phyloP scores from a whole-genome alignment of 2,113 vertebrate species.

The Neogobius melanostomus region DNA sequence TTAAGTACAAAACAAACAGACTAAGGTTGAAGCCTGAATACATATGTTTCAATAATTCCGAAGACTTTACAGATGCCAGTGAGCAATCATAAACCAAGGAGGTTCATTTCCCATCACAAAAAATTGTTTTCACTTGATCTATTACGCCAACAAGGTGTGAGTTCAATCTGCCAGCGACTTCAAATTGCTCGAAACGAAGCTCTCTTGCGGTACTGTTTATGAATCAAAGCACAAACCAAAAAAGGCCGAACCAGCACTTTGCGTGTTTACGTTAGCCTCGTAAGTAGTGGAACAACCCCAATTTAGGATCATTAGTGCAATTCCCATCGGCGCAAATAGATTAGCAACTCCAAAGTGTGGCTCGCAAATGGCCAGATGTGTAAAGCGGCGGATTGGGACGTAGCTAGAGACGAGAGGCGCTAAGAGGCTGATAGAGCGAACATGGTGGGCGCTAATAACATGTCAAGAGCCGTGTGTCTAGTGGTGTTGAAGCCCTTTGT shows the following conservation, averaged over 20 bases:
- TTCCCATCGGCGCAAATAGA: slow-evolving; percentile 6
- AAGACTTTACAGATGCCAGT: too few relatives aligned
- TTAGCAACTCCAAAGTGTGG: not conserved
- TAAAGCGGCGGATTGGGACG: not conserved
- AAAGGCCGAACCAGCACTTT: not conserved
- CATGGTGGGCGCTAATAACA: slow-evolving; percentile 43
- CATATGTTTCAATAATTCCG: too few relatives aligned
- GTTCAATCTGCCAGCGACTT: not conserved
- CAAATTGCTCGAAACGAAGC: not conserved
- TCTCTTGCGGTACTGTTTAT: not conserved
- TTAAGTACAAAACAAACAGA: too few relatives aligned
- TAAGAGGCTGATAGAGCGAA: slow-evolving; percentile 26
- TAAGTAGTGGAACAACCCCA: not conserved
- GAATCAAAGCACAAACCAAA: not conserved
- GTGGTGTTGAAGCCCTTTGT: slow-evolving; percentile 43
- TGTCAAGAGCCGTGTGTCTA: slow-evolving; percentile 43
- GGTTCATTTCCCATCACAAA: too few relatives aligned
- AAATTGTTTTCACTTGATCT: not conserved
- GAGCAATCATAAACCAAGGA: too few relatives aligned
- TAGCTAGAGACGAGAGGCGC: slow-evolving; percentile 7
- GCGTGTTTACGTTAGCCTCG: slow-evolving; percentile 14
- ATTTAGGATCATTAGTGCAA: slow-evolving; percentile 12
- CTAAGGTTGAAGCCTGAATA: too few relatives aligned
- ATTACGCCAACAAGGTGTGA: slow-evolving; percentile 13
- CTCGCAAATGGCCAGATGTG: slow-evolving; percentile 5